These are phyloP conservation scores for Platysternon megacephalum DNA, from an alignment of 2,113 vertebrate species.

Conservation along the genomic window DNA sequence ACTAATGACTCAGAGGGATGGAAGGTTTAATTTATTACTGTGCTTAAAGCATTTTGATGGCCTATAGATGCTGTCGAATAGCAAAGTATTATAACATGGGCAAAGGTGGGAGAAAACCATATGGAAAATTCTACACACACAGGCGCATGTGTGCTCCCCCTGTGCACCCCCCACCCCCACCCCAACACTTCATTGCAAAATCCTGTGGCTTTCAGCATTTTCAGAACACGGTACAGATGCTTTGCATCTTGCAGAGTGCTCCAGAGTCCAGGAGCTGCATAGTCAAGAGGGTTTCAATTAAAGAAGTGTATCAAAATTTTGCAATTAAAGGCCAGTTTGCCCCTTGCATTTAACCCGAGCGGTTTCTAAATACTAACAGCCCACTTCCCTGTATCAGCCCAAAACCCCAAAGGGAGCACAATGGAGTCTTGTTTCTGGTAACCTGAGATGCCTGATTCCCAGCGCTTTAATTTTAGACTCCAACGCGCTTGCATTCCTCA, in stretches of 20 bases:
- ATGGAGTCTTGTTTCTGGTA: constrained; percentile 80
- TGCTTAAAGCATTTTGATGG: not conserved
- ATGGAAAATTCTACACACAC: not conserved
- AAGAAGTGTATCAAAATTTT: not conserved
- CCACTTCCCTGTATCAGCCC: not conserved
- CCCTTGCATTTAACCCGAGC: not conserved
- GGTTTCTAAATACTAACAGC: not conserved
- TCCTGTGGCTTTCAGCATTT: not conserved
- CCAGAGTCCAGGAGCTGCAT: not conserved
- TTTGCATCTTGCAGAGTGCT: not conserved
- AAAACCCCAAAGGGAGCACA: constrained; percentile 70
- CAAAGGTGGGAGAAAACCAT: not conserved
- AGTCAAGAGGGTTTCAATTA: not conserved
- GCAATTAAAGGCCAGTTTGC: not conserved
- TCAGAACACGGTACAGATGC: not conserved
- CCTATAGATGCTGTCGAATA: not conserved
- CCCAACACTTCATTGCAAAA: not conserved
- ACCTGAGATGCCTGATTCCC: constrained; percentile 69
- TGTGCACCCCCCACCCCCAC: not conserved
- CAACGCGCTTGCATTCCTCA: constrained; percentile 74
- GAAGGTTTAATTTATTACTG: not conserved
- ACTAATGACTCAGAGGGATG: not conserved
- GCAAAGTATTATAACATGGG: not conserved
- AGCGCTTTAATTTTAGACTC: constrained; percentile 77
- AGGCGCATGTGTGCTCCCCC: no score